These are phyloP conservation scores for Amphipoea oculea DNA, from an alignment of 2,888 invertebrate species.

Conservation along the genomic window DNA sequence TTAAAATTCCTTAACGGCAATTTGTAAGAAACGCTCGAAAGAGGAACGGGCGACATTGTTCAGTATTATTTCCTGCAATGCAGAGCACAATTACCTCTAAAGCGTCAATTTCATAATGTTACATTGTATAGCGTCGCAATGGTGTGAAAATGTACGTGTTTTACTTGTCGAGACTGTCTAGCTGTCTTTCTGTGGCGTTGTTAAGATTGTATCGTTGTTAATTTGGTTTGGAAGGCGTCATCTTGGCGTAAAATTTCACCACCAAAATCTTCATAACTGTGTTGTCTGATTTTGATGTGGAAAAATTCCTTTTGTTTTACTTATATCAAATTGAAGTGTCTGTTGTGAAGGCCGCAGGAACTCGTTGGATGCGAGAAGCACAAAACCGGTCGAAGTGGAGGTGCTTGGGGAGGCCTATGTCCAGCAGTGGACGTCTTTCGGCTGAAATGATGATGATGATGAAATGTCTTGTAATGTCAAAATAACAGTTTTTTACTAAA, in stretches of 20 bases:
- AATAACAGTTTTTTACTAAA: too few relatives aligned
- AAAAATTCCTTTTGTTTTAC: not conserved
- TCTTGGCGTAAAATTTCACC: not conserved
- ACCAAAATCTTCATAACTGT: not conserved
- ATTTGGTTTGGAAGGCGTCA: conserved; percentile 18
- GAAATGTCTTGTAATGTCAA: too few relatives aligned
- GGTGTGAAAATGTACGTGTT: conserved; percentile 45
- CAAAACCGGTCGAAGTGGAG: too few relatives aligned
- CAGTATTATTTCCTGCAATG: conserved; percentile 61
- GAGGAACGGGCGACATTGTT: conserved; percentile 52
- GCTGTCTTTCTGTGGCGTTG: conserved; percentile 11
- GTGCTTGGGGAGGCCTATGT: too few relatives aligned
- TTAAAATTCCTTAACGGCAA: conserved; percentile 56
- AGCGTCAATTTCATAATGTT: conserved; percentile 58
- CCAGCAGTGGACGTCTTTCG: too few relatives aligned
- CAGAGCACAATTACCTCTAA: conserved; percentile 55
- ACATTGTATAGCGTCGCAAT: conserved; percentile 40
- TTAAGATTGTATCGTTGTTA: conserved; percentile 41
- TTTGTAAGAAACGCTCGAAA: conserved; percentile 51
- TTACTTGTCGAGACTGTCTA: conserved; percentile 26
- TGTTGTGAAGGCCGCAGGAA: too few relatives aligned
- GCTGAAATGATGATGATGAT: too few relatives aligned
- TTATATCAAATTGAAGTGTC: too few relatives aligned
- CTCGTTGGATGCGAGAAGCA: too few relatives aligned
- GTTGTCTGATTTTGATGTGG: not conserved